A percentile compares a stretch with the other conserved stretches of the same genome.
Evolutionary conservation across 2,888 invertebrate species (phyloP).

Genomic region (Hypena proboscidalis): DNA sequence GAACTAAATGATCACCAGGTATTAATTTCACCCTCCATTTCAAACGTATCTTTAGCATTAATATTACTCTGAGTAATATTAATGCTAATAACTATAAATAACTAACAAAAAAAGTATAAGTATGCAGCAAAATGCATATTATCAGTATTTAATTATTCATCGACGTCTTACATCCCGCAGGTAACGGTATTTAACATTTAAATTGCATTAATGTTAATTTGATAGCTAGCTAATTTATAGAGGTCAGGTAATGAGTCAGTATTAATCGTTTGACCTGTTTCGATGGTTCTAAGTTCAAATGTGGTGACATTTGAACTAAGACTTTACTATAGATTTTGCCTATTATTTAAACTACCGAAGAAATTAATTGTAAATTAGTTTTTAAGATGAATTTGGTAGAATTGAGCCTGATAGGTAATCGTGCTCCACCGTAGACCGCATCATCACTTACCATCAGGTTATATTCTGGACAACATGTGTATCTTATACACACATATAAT

Average conservation of each 20-base stretch:
- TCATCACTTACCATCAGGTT: too few relatives aligned
- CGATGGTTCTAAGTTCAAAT: constrained; percentile 3
- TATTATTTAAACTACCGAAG: too few relatives aligned
- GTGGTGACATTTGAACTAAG: not conserved
- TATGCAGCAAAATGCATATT: not conserved
- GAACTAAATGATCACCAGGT: not conserved
- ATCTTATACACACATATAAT: too few relatives aligned
- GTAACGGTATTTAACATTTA: constrained; percentile 1
- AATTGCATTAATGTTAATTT: constrained; percentile 6
- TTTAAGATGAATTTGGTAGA: too few relatives aligned
- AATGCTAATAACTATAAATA: constrained; percentile 1
- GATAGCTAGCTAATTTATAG: constrained; percentile 6
- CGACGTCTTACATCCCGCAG: not conserved
- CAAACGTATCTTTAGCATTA: constrained; percentile 1
- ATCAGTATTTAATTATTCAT: constrained; percentile 12
- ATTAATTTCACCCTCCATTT: constrained; percentile 15
- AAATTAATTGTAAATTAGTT: too few relatives aligned
- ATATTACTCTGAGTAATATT: not conserved
- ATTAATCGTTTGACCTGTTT: too few relatives aligned
- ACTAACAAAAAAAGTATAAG: not conserved
- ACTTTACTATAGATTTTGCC: too few relatives aligned
- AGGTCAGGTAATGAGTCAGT: constrained; percentile 11
- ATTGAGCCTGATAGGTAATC: too few relatives aligned
- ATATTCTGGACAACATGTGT: too few relatives aligned
- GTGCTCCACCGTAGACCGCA: too few relatives aligned